Evolutionary conservation across 2,888 invertebrate species (phyloP).

Genomic region (Drosophila prostipennis): DNA sequence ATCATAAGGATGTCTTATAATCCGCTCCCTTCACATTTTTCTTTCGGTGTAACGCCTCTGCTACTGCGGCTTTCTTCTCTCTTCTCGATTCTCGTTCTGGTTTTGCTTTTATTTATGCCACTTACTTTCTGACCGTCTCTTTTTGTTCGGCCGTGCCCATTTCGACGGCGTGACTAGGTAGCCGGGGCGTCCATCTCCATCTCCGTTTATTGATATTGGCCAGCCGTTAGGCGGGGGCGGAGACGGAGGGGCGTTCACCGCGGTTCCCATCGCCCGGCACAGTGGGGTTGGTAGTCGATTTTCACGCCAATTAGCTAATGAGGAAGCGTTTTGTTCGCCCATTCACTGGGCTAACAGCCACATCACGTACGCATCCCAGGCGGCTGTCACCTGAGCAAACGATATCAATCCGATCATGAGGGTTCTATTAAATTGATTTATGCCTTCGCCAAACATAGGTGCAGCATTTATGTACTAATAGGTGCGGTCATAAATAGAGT

Average conservation of each 20-base stretch:
- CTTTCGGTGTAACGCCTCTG: constrained; percentile 12
- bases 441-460: constrained; percentile 37
- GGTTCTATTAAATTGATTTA: constrained; percentile 52
- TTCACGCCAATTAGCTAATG: constrained; percentile 76
- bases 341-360: constrained; percentile 52
- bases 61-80: constrained; percentile 61
- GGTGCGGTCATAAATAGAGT: neutral
- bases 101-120: constrained; percentile 59
- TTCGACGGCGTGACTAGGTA: constrained; percentile 76
- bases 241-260: neutral
- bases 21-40: neutral
- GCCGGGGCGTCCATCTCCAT: constrained; percentile 34
- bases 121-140: constrained; percentile 44
- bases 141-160: constrained; percentile 71
- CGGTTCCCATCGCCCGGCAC: constrained; percentile 56
- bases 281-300: constrained; percentile 58
- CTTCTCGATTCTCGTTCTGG: constrained; percentile 67
- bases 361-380: constrained; percentile 62
- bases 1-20: neutral
- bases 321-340: constrained; percentile 58
- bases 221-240: constrained; percentile 47
- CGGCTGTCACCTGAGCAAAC: constrained; percentile 55
- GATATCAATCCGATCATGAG: constrained; percentile 48
- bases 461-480: constrained; percentile 19
- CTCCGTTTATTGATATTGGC: constrained; percentile 50